These are phyloP conservation scores for Glomeris maerens DNA, from an alignment of 1,140 invertebrate genomes.

Conservation along the genomic window DNA sequence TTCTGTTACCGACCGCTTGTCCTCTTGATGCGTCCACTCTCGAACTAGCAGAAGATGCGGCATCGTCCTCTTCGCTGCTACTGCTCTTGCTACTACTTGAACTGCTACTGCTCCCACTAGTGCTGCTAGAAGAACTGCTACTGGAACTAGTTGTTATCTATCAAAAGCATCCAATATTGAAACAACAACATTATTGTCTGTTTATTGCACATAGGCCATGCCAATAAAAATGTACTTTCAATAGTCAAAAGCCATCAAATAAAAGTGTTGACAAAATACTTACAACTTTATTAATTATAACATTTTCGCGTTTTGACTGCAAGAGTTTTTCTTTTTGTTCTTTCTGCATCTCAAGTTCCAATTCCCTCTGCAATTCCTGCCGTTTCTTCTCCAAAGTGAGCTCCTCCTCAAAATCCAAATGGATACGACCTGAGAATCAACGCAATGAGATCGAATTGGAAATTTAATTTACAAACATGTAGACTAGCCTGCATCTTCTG, in stretches of 20 bases:
- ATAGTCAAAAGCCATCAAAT: conserved; percentile 10
- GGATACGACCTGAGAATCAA: conserved; percentile 6
- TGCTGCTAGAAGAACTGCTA: conserved; percentile 15
- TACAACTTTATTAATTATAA: conserved; percentile 16
- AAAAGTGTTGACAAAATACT: conserved; percentile 1
- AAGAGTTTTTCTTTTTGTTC: conserved; percentile 14
- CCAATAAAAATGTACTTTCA: conserved; percentile 4
- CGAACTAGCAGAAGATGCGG: not conserved
- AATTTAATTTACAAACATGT: not conserved
- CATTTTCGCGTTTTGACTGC: conserved; percentile 10
- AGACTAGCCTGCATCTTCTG: conserved; percentile 14
- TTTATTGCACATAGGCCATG: too few relatives aligned
- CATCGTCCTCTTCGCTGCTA: not conserved
- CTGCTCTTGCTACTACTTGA: conserved; percentile 14
- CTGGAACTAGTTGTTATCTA: not conserved
- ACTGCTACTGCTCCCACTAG: conserved; percentile 15
- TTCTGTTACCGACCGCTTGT: not conserved
- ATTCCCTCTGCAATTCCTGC: conserved; percentile 18
- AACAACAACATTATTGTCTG: too few relatives aligned
- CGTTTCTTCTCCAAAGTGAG: conserved; percentile 17
- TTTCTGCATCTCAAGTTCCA: conserved; percentile 18
- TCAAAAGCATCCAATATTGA: too few relatives aligned
- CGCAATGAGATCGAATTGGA: not conserved
- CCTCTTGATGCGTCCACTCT: not conserved
- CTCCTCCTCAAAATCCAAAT: conserved; percentile 19